Conservation (phyloP, 2,113 vertebrate genomes). For the Monopterus albus region DNA sequence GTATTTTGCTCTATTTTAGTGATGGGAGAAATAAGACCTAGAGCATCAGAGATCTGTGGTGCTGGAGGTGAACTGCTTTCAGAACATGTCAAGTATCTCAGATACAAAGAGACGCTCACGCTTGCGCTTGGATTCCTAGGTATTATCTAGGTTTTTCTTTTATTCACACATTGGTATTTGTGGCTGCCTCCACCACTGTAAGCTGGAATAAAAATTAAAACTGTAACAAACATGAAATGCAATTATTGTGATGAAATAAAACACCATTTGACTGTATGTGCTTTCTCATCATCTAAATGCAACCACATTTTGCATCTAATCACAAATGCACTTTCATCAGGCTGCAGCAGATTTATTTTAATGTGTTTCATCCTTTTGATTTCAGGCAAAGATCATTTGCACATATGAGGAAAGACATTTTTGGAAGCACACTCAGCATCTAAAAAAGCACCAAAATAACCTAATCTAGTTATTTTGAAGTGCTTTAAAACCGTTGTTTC, state of each 20-base stretch:
- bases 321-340: conserved; percentile 7
- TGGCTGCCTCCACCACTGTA: background rate
- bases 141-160: conserved; percentile 6
- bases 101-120: conserved; percentile 1
- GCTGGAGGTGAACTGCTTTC: background rate
- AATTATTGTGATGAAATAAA: conserved; percentile 26
- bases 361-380: background rate
- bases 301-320: conserved; percentile 1
- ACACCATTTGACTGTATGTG: background rate
- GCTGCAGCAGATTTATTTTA: conserved; percentile 6
- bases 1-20: too few species aligned
- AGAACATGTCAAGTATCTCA: background rate
- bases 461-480: background rate
- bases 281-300: background rate
- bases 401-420: background rate
- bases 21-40: too few species aligned
- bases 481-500: background rate
- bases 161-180: conserved; percentile 4
- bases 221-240: background rate
- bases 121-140: background rate
- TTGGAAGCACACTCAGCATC: background rate
- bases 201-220: conserved; percentile 12
- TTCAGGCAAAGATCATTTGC: conserved; percentile 6
- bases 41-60: background rate
- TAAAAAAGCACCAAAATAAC: background rate